Evolutionary conservation across 2,113 vertebrate species (phyloP).

Genomic region (Bufo bufo): DNA sequence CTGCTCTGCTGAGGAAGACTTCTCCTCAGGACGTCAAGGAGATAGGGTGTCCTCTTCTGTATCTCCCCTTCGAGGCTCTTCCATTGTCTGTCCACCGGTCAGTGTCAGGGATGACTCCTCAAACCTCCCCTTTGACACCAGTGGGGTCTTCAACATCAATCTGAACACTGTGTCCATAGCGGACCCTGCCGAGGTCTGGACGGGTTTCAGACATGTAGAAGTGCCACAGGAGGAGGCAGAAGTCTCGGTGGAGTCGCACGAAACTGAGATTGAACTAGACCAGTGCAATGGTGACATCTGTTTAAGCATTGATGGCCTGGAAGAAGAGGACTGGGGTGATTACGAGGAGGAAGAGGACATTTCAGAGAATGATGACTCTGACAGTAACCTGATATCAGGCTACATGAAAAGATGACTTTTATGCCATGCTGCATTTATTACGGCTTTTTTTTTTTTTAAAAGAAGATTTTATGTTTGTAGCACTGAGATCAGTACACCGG

Average conservation of each 20-base stretch:
- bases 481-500: background rate
- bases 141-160: constrained; percentile 28
- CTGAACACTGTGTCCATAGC: constrained; percentile 28
- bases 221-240: no score
- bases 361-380: background rate
- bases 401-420: constrained; percentile 33
- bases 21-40: background rate
- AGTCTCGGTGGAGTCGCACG: no score
- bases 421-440: background rate
- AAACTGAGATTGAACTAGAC: no score
- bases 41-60: background rate
- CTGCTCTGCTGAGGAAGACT: background rate
- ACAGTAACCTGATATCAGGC: constrained; percentile 1
- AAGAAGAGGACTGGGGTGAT: background rate
- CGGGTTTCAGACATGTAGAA: background rate
- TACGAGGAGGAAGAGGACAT: background rate
- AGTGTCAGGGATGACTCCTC: background rate
- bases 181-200: background rate
- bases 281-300: background rate
- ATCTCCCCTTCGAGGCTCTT: background rate
- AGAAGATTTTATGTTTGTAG: background rate
- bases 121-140: background rate
- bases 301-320: background rate
- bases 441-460: background rate
- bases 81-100: background rate